These are phyloP conservation scores for Nephrotoma appendiculata DNA, from an alignment of 2,888 invertebrate species.

Conservation along the genomic window DNA sequence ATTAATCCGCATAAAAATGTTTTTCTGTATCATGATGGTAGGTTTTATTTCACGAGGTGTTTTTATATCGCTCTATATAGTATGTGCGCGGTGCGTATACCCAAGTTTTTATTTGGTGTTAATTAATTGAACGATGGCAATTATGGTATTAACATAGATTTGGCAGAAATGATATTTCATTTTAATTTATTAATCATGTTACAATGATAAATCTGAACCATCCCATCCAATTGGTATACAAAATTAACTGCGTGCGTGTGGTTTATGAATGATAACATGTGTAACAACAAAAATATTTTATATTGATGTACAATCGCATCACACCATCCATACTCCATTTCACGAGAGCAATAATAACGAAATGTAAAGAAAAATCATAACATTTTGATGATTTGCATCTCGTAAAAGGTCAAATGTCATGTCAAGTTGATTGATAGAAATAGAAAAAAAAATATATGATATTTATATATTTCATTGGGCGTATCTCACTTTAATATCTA, in stretches of 20 bases:
- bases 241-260: neutral
- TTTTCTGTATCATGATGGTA: neutral
- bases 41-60: neutral
- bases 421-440: neutral
- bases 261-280: neutral
- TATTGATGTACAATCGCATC: too few relatives aligned
- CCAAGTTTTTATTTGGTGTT: neutral
- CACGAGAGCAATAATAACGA: neutral
- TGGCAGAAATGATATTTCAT: neutral
- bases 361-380: neutral
- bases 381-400: neutral
- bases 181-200: neutral
- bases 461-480: neutral
- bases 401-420: neutral
- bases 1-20: neutral
- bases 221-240: neutral
- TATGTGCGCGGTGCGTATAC: neutral
- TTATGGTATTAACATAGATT: neutral
- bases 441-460: neutral
- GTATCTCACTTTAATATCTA: neutral
- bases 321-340: too few relatives aligned
- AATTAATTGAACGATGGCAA: neutral
- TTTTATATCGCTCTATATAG: neutral
- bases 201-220: neutral
- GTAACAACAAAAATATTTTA: neutral